These are phyloP conservation scores for Paralichthys olivaceus DNA, from an alignment of 2,113 vertebrate species.

Conservation along the genomic window DNA sequence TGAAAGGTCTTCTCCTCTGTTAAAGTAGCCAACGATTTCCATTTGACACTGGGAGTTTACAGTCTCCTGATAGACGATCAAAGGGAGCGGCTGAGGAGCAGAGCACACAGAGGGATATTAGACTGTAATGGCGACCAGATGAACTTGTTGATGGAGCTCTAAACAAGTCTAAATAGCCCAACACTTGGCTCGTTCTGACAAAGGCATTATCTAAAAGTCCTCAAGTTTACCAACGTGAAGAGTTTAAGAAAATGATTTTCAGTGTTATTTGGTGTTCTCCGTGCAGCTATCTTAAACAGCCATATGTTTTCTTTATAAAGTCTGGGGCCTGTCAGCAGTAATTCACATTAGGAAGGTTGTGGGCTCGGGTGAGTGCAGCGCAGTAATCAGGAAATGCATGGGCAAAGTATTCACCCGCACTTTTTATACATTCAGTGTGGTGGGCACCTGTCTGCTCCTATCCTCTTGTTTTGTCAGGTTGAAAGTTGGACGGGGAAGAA, in stretches of 20 bases:
- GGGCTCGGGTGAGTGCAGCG: conserved; percentile 24
- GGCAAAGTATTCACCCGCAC: conserved; percentile 42
- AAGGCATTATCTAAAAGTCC: conserved; percentile 38
- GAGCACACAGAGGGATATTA: conserved; percentile 50
- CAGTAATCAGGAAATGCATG: conserved; percentile 52
- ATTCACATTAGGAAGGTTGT: conserved; percentile 32
- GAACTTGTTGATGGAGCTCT: conserved; percentile 60
- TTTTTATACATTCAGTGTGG: conserved; percentile 39
- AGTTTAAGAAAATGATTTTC: conserved; percentile 28
- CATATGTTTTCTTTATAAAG: conserved; percentile 41
- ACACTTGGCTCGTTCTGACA: conserved; percentile 42
- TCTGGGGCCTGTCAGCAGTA: conserved; percentile 25
- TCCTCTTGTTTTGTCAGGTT: conserved; percentile 43
- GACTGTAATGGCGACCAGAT: conserved; percentile 60
- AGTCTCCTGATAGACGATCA: conserved; percentile 57
- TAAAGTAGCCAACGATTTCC: conserved; percentile 65
- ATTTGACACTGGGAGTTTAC: conserved; percentile 54
- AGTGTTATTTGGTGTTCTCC: conserved; percentile 24
- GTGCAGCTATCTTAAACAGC: conserved; percentile 16
- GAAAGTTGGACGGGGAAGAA: conserved; percentile 44
- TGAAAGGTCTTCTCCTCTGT: conserved; percentile 42
- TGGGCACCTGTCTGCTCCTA: conserved; percentile 56
- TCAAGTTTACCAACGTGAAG: conserved; percentile 28
- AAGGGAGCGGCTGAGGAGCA: conserved; percentile 29
- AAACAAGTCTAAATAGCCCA: conserved; percentile 50